Base-by-base conservation (phyloP, 1,140 invertebrate genomes). In the Charaxes varanes region DNA sequence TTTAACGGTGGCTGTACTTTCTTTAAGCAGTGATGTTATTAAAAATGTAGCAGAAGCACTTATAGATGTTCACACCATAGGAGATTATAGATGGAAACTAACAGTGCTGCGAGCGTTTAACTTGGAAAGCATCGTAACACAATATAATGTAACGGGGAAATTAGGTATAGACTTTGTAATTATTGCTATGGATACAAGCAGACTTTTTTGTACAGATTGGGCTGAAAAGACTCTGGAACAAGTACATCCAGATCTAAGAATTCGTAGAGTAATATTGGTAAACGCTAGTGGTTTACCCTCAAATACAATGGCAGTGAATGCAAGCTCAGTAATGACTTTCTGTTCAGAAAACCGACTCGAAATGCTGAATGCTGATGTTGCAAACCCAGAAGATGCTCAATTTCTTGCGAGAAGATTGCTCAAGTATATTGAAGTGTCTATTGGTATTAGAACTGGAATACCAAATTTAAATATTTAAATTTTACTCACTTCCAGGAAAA, bases 381-480 rank as follows among this genome's bases (percentile, higher is more conserved):
- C 54, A 12, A 71, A 64, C 23, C 10, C 19, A 8, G 62, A 72
- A 16, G 69, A 73, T 43, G 62, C 61, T 6, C 13, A 32, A 3
- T 62, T 59, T 35, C 42, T 83, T 17, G 70, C 79, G 6, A 50
- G 50, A 23, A 68, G 57, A 32, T 35, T 83, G 30, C 33, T 83
- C 3, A 79, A 62, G 38, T 80, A 70, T 46, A 56, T 83, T 21
- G 72, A 77, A 69, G 68, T 77, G 2, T 66, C 74, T 23, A 6
- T 80, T 30, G 79, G 76, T 53, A 37, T 65, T n/a, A 62, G 61
- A 16, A 83, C 76, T 48, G 76, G 79, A 35, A 62, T 80, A 32
- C 76, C 79, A 6, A 80, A 79, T 54, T 28, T 83, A 48, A 77
- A 80, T 62, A 45, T 80, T 17, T 76, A 32, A 71, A 23, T 6